phyloP scores from a whole-genome alignment of 2,888 invertebrate genomes.

The Bombylius discolor region DNA sequence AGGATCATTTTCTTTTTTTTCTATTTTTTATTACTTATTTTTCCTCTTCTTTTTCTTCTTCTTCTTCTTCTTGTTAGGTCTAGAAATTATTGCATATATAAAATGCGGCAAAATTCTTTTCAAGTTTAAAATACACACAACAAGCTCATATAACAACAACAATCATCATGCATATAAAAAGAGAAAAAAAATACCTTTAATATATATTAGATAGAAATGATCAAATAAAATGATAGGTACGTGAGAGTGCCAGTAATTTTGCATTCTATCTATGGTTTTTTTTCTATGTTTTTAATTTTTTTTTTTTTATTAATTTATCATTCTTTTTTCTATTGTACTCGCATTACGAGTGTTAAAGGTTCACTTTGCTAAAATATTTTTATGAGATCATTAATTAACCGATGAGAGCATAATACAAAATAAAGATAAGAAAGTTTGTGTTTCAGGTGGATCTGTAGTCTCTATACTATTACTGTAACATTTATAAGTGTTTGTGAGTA shows the following conservation, averaged over 20 bases:
- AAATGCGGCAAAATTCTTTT: neutral
- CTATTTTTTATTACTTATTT: too few species aligned
- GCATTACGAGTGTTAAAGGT: neutral
- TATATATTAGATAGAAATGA: neutral
- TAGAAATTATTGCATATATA: neutral
- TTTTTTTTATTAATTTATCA: too few species aligned
- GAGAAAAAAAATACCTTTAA: neutral
- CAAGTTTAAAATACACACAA: neutral
- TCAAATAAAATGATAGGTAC: neutral
- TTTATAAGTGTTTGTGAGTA: too few species aligned
- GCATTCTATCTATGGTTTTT: neutral
- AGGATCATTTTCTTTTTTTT: neutral
- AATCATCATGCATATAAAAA: neutral
- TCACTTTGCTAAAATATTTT: slow-evolving; percentile 6
- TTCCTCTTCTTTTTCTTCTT: neutral
- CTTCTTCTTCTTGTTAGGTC: neutral
- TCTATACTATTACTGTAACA: too few species aligned
- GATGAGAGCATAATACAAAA: too few species aligned
- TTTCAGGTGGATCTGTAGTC: too few species aligned
- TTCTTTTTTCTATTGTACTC: too few species aligned
- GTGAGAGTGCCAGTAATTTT: slow-evolving; percentile 1
- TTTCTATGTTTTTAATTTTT: too few species aligned
- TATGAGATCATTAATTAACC: slow-evolving; percentile 3
- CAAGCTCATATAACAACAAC: too few species aligned
- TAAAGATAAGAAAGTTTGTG: too few species aligned